Evolutionary conservation across 1,140 invertebrate genomes (phyloP).

Genomic region (Mylabris phalerata): DNA sequence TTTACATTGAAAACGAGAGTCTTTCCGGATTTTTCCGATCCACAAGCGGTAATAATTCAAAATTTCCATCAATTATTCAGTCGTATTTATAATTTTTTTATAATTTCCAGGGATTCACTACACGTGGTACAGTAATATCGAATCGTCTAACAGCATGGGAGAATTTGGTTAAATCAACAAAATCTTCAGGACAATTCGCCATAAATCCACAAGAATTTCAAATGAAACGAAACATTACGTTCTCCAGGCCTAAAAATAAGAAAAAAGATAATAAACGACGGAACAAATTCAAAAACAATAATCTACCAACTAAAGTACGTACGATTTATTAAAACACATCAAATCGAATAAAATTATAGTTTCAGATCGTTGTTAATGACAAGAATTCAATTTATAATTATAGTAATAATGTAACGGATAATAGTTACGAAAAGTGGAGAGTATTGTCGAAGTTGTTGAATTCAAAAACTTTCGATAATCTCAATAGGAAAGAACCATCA

Average conservation of each 20-base stretch:
- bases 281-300: conserved; percentile 38
- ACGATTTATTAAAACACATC: background rate
- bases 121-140: conserved; percentile 74
- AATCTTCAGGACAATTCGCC: conserved; percentile 58
- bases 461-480: conserved; percentile 8
- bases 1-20: conserved; percentile 29
- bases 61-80: no score
- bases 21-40: conserved; percentile 37
- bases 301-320: background rate
- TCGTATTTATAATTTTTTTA: background rate
- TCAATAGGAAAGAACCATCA: conserved; percentile 1
- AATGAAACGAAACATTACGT: conserved; percentile 30
- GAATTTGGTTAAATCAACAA: conserved; percentile 71
- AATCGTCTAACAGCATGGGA: conserved; percentile 73
- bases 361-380: conserved; percentile 17
- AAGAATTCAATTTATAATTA: conserved; percentile 2
- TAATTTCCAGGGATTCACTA: conserved; percentile 68
- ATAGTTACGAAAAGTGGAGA: conserved; percentile 21
- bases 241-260: conserved; percentile 45
- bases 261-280: conserved; percentile 42
- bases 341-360: background rate
- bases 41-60: conserved; percentile 33
- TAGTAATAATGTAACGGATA: conserved; percentile 17
- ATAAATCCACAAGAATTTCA: conserved; percentile 63
- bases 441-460: conserved; percentile 18